These are phyloP conservation scores for Thera obeliscata DNA, from an alignment of 2,888 invertebrate species.

Conservation along the genomic window DNA sequence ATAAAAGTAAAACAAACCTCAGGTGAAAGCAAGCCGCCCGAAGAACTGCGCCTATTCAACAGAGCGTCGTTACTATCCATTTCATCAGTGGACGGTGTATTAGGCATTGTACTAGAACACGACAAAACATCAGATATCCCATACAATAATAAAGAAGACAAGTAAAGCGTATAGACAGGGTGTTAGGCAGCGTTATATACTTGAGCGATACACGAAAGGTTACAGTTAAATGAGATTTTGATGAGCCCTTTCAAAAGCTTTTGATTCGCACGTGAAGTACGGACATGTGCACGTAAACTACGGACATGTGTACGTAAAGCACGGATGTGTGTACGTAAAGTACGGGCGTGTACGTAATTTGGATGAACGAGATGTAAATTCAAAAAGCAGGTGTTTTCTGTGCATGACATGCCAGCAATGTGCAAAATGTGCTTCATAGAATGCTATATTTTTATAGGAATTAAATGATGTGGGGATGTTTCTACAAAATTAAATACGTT, in stretches of 20 bases:
- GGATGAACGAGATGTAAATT: conserved; percentile 20
- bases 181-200: conserved; percentile 33
- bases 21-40: conserved; percentile 92
- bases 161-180: conserved; percentile 31
- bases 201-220: conserved; percentile 44
- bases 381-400: conserved; percentile 39
- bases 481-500: background rate
- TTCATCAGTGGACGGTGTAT: conserved; percentile 89
- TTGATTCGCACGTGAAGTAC: conserved; percentile 17
- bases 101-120: conserved; percentile 85
- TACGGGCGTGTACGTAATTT: conserved; percentile 17
- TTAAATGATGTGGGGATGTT: background rate
- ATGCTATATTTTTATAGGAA: conserved; percentile 55
- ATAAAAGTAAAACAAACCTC: conserved; percentile 79
- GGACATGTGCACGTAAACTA: conserved; percentile 20
- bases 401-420: conserved; percentile 41
- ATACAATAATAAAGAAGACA: conserved; percentile 11
- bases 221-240: conserved; percentile 31
- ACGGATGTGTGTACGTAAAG: conserved; percentile 22
- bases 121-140: conserved; percentile 19
- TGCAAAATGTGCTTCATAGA: conserved; percentile 55
- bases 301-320: conserved; percentile 18
- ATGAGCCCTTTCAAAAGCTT: conserved; percentile 30
- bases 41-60: conserved; percentile 90
- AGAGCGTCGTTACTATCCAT: conserved; percentile 82